phyloP scores from a whole-genome alignment of 2,797 vertebrate genomes.

The Pangasius sanitwongsei region DNA sequence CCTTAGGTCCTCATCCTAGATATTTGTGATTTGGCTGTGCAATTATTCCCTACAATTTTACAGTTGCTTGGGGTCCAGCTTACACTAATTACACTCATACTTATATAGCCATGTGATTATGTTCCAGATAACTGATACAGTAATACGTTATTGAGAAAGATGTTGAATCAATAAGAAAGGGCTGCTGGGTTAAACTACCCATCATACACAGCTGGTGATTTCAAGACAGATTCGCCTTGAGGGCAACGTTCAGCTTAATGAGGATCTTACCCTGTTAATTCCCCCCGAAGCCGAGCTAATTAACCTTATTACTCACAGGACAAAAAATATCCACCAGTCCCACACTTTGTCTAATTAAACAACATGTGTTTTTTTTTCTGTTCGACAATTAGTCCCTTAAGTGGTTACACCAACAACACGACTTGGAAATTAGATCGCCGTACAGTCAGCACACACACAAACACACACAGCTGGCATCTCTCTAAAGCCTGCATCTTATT shows the following conservation, averaged over 20 bases:
- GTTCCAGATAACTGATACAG: constrained; percentile 12
- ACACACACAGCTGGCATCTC: constrained; percentile 55
- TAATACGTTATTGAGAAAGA: not conserved
- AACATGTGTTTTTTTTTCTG: constrained; percentile 52
- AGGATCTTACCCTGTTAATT: constrained; percentile 70
- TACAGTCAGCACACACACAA: constrained; percentile 42
- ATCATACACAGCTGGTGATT: constrained; percentile 34
- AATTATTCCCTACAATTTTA: constrained; percentile 4
- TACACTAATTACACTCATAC: constrained; percentile 14
- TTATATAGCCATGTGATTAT: not conserved
- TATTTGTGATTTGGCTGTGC: not conserved
- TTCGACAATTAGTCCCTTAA: constrained; percentile 67
- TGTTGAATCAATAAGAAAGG: constrained; percentile 33
- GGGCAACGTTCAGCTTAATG: constrained; percentile 63
- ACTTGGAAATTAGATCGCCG: constrained; percentile 63
- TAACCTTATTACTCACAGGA: constrained; percentile 77
- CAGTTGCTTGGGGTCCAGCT: constrained; percentile 25
- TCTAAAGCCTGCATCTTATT: constrained; percentile 60
- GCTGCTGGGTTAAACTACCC: constrained; percentile 40
- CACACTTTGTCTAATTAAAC: constrained; percentile 64
- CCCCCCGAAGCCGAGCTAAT: constrained; percentile 78
- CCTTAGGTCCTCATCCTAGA: not conserved
- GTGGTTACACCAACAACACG: constrained; percentile 62
- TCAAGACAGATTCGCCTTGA: constrained; percentile 38
- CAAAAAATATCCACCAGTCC: constrained; percentile 68